Evolutionary conservation across 2,113 vertebrate species (phyloP), one percentile per base, ranked within the genome.

Genomic region (Gymnarchus niloticus): DNA sequence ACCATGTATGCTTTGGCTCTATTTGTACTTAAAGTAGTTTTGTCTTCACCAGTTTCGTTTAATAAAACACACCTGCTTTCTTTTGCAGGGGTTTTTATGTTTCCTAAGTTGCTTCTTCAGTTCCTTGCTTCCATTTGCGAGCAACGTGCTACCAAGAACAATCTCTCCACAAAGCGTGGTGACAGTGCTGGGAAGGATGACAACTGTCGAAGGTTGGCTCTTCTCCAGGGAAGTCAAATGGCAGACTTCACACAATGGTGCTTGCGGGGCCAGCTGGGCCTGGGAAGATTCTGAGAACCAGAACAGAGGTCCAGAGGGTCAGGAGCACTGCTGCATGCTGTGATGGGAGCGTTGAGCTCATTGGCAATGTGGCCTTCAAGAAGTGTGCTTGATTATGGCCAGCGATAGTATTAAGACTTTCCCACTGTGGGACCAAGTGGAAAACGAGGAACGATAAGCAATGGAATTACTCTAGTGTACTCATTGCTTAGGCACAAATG

Each of bases 231-330:
- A 80, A 37, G 69, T 49, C 51, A 78, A 78, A 85, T 8, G 84
- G 28, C 28, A 19, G 49, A n/a, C 84, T 77, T 54, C 69, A 77
- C 49, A 41, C 84, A 56, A 5, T 9, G 37, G 73, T 12, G 69
- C 37, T 21, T 57, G 37, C 33, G 21, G 84, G 73, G 52, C 76
- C 73, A 80, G 1, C 41, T 21, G 17, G 21, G 83, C 25, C 44
- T 21, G 41, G n/a, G 56, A 69, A 84, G 46, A 6, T 25, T 77
- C 84, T 85, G 84, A 37, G 84, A 80, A 80, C 33, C 52, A 17
- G 41, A 56, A 10, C 37, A n/a, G 37, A 54, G 84, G 69, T 46
- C 69, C 51, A 57, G 7, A 76, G 51, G 51, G 69, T 77, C 49
- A 56, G 6, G 25, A 49, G 44, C 48, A 21, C 46, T 52, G 59